phyloP scores from a whole-genome alignment of 2,797 vertebrate genomes.

The Chelon labrosus region DNA sequence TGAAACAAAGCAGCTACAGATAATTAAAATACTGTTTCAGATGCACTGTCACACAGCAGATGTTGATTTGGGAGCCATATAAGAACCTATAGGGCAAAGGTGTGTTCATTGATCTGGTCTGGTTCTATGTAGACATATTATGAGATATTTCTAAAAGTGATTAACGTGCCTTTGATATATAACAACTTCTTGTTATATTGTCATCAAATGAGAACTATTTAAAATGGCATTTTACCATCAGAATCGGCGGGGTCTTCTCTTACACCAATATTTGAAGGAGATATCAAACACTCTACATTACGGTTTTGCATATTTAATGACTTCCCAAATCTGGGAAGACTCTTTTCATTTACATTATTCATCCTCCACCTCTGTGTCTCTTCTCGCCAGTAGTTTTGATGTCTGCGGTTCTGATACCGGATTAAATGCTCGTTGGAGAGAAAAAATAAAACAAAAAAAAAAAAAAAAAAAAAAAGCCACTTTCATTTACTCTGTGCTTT shows the following conservation, averaged over 20 bases:
- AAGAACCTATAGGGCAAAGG: background rate
- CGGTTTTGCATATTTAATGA: slow-evolving; percentile 60
- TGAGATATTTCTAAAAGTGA: background rate
- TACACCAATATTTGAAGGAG: slow-evolving; percentile 38
- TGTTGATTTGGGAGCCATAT: background rate
- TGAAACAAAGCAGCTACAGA: too few relatives aligned
- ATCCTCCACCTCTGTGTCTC: slow-evolving; percentile 35
- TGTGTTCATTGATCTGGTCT: background rate
- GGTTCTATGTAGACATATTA: background rate
- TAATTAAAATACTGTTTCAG: background rate
- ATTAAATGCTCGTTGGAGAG: slow-evolving; percentile 38
- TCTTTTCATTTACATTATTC: slow-evolving; percentile 52
- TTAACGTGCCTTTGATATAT: too few relatives aligned
- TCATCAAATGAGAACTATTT: slow-evolving; percentile 7
- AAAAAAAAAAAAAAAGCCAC: slow-evolving; percentile 15
- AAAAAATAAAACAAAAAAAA: slow-evolving; percentile 20
- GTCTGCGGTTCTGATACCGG: slow-evolving; percentile 39
- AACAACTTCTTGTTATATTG: background rate
- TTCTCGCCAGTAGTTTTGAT: slow-evolving; percentile 43
- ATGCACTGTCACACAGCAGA: background rate
- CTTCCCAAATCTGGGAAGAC: slow-evolving; percentile 29
- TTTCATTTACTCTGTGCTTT: slow-evolving; percentile 62
- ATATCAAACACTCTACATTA: slow-evolving; percentile 47
- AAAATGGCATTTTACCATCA: background rate
- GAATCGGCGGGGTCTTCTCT: slow-evolving; percentile 11